Evolutionary conservation across 2,113 vertebrate species (phyloP).

Genomic region (Cyanoramphus novaezelandiae): DNA sequence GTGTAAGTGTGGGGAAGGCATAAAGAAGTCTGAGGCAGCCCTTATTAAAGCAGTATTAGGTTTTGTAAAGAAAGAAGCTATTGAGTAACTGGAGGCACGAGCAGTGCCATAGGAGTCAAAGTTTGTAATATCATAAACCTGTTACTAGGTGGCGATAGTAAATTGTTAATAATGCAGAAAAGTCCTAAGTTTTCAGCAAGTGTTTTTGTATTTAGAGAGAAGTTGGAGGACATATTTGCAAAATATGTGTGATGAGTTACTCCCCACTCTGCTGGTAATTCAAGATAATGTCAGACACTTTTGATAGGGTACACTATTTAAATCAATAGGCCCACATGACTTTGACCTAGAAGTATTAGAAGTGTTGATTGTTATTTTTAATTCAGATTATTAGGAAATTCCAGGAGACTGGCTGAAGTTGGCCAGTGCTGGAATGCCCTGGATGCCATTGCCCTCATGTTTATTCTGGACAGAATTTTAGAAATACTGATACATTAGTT

Average conservation of each 20-base stretch:
- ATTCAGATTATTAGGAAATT: not conserved
- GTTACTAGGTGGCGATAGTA: slow-evolving; percentile 34
- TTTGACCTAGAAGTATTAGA: not conserved
- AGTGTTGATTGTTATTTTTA: not conserved
- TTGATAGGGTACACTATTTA: fast-evolving
- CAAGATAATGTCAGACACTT: not conserved
- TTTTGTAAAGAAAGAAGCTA: not conserved
- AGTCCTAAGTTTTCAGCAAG: not conserved
- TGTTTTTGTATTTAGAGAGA: not conserved
- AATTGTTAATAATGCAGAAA: not conserved
- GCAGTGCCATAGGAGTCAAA: not conserved
- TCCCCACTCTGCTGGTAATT: not conserved
- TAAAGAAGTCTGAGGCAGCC: not conserved
- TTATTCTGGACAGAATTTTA: not conserved
- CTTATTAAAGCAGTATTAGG: not conserved
- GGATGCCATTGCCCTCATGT: not conserved
- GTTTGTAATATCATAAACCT: not conserved
- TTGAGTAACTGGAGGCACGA: not conserved
- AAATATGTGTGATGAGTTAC: not conserved
- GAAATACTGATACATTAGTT: not conserved
- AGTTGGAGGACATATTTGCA: not conserved
- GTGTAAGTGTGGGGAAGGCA: not conserved
- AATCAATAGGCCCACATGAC: not conserved
- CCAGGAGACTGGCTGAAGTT: not conserved
- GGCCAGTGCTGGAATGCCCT: not conserved